Base-by-base conservation (phyloP, 2,113 vertebrate species). In the Rhinopomastus cyanomelas region DNA sequence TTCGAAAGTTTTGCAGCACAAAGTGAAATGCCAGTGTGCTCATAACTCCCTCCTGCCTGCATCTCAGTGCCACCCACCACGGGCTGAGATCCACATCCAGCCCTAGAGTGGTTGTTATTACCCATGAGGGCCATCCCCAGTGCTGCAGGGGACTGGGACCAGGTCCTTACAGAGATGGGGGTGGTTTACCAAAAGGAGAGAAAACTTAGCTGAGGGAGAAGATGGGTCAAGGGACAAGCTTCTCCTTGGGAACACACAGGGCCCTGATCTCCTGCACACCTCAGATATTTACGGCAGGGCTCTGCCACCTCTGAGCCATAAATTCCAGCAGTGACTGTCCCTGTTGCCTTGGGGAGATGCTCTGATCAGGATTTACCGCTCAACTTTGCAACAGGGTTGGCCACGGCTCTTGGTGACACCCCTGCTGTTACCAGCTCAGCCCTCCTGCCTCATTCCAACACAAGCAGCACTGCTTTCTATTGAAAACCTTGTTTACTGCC, bases 311-410 rank as follows among this genome's bases (percentile, higher is more conserved):
- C 37, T 32, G 32, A 73, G 59, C 49, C 55, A 53, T 91, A 68
- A 72, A 82, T 94, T 80, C 68, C 26, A 30, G 12, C 6, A 3
- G 66, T 12, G 44, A 17, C 57, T 37, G 29, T 56, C 46, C 62
- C 67, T 34, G 39, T 15, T 42, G 53, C 61, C 66, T 89, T 71
- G 0, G 1, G 53, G 82, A 79, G 71, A 44, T 60, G 22, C 62
- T 53, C 59, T 1, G 8, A 21, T 9, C 12, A 6, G 72, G 83
- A 95, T 95, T 95, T 94, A 95, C 59, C 16, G 72, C 71, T 89
- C 36, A 49, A 1, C 86, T 79, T 79, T 12, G 59, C 62, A 22
- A 49, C 30, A 85, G 49, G 5, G 0, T 79, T 5, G 79, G 82
- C 72, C 86, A 87, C 88, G 91, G 42, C 62, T 89, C 88, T 55